A percentile compares a stretch with the other conserved stretches of the same genome.
Evolutionary conservation across 1,140 invertebrate genomes (phyloP).

Genomic region (Megathymus violae): DNA sequence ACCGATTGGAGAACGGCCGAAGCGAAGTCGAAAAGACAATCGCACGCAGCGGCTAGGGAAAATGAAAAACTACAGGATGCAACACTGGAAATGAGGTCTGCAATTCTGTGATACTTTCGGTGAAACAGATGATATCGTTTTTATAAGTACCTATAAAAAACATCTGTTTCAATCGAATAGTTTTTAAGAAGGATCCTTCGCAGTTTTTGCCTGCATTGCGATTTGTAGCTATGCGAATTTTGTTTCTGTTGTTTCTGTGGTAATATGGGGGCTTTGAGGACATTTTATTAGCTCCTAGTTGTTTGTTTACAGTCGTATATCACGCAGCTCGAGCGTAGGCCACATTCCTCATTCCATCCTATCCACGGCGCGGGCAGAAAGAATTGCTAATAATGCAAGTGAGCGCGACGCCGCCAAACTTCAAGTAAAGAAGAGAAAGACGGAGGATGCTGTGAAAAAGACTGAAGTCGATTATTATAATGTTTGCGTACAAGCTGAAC

Average conservation of each 20-base stretch:
- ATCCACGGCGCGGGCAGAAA: conserved; percentile 68
- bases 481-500: conserved; percentile 93
- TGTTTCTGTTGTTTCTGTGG: conserved; percentile 35
- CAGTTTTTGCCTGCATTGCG: conserved; percentile 51
- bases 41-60: conserved; percentile 91
- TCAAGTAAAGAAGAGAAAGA: conserved; percentile 94
- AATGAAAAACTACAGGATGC: conserved; percentile 95
- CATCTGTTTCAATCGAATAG: conserved; percentile 42
- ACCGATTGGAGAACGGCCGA: conserved; percentile 94
- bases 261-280: conserved; percentile 11
- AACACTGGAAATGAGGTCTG: conserved; percentile 81
- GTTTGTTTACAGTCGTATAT: conserved; percentile 66
- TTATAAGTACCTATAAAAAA: conserved; percentile 27
- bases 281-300: conserved; percentile 37
- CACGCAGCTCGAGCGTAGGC: conserved; percentile 75
- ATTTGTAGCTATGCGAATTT: conserved; percentile 34
- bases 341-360: conserved; percentile 77
- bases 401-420: conserved; percentile 87
- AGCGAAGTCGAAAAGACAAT: conserved; percentile 93
- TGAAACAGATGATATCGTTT: conserved; percentile 63
- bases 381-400: conserved; percentile 57
- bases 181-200: conserved; percentile 73
- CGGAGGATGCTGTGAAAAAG: conserved; percentile 94
- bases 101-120: conserved; percentile 54
- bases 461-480: conserved; percentile 97